Evolutionary conservation across 2,113 vertebrate species (phyloP), one percentile per base, ranked within the genome.

Genomic region (Platysteira castanea): DNA sequence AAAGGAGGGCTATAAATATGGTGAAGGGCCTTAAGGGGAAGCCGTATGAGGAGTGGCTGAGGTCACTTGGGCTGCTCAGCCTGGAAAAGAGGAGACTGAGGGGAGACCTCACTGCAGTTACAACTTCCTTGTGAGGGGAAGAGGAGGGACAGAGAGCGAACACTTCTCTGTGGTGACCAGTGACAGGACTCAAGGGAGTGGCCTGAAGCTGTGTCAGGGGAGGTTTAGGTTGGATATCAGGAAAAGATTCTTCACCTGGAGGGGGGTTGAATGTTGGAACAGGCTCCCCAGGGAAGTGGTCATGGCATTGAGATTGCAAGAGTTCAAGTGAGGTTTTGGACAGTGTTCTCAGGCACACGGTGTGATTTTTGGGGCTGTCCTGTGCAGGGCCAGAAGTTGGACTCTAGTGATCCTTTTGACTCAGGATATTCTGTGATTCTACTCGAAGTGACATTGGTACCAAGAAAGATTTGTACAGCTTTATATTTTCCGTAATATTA

Each of bases 31-130:
- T 74, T 64, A 10, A 74, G n/a, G 9, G 19, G 19, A 56, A 23
- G n/a, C 7, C 1, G 0, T 5, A 3, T 18, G 50, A 15, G 15
- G 7, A 64, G 12, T 2, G 9, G 18, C 12, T n/a, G n/a, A 74
- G n/a, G 22, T 23, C 30, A n/a, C n/a, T 74, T 56, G n/a, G 17
- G 39, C 5, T 64, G 28, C 23, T 74, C 22, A 33, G 9, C 22
- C 14, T 37, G 23, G 59, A 16, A 17, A 22, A 52, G 23, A 27
- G 10, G 17, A 53, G 27, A 3, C 39, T 63, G 33, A 64, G 18
- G 7, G 4, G 18, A 54, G 6, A 54, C 15, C 22, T 39, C 33
- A n/a, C 0, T 10, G 77, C 10, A 26, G 10, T 26, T 26, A 8
- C 16, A 56, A 4, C 3, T 35, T 49, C 10, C 24, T n/a, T 1